Evolutionary conservation across 2,113 vertebrate genomes (phyloP).

Genomic region (Martes martes): DNA sequence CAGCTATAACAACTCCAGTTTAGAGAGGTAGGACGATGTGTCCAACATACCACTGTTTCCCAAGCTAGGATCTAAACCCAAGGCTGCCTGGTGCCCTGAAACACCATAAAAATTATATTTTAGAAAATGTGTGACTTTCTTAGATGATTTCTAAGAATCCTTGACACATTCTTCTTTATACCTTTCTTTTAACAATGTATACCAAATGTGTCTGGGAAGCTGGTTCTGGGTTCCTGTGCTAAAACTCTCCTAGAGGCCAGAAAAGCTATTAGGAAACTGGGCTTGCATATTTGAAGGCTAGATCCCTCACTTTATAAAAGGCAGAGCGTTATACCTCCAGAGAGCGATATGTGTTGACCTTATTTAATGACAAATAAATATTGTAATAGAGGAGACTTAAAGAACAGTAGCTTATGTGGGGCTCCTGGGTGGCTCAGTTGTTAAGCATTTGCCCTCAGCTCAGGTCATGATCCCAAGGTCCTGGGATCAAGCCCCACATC

Average conservation of each 20-base stretch:
- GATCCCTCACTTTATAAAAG: background rate
- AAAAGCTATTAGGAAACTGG: background rate
- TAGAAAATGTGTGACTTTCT: background rate
- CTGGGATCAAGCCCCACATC: too few relatives aligned
- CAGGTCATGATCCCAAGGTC: too few relatives aligned
- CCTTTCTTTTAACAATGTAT: background rate
- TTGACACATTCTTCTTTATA: background rate
- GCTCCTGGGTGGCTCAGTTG: too few relatives aligned
- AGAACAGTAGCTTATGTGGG: background rate
- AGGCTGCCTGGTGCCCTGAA: background rate
- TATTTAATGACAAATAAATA: background rate
- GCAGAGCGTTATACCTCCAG: background rate
- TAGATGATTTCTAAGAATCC: background rate
- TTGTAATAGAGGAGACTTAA: background rate
- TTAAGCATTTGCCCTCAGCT: too few relatives aligned
- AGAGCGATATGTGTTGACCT: background rate
- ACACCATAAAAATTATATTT: background rate
- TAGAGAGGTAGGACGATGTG: background rate
- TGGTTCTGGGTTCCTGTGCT: background rate
- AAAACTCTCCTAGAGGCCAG: background rate
- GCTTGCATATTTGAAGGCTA: background rate
- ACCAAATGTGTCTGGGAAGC: background rate
- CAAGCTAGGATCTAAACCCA: background rate
- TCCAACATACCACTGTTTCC: background rate
- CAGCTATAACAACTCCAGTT: background rate